Conservation (phyloP, 2,797 vertebrate genomes). For the Epinephelus malabaricus region DNA sequence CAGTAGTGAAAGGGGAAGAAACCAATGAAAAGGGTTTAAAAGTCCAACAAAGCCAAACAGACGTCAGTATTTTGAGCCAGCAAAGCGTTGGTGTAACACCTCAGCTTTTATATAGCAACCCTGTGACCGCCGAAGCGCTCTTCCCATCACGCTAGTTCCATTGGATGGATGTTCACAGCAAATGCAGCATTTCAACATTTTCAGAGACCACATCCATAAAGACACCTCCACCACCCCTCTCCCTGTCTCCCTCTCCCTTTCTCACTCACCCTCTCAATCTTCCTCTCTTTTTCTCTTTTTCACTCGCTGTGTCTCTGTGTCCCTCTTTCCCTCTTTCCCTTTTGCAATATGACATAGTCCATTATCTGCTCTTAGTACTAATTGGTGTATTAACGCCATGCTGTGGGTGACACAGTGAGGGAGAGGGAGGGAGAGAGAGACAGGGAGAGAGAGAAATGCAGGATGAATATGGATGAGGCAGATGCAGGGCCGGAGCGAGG, state of each 20-base stretch:
- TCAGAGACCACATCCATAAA: slow-evolving; percentile 71
- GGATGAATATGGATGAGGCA: slow-evolving; percentile 83
- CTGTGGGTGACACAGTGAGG: slow-evolving; percentile 86
- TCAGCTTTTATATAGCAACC: slow-evolving; percentile 74
- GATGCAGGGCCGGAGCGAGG: slow-evolving; percentile 66
- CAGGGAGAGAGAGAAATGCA: slow-evolving; percentile 38
- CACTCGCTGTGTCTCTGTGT: slow-evolving; percentile 64
- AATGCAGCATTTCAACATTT: slow-evolving; percentile 76
- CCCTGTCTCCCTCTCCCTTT: slow-evolving; percentile 20
- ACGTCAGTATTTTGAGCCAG: slow-evolving; percentile 68
- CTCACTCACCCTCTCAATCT: slow-evolving; percentile 67
- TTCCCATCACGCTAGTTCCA: slow-evolving; percentile 67
- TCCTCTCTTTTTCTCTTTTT: slow-evolving; percentile 62
- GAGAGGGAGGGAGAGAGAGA: slow-evolving; percentile 35
- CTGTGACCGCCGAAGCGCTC: slow-evolving; percentile 65
- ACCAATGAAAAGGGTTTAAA: slow-evolving; percentile 70
- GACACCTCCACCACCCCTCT: slow-evolving; percentile 49
- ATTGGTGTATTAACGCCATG: slow-evolving; percentile 89
- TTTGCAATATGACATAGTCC: slow-evolving; percentile 88
- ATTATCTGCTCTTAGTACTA: slow-evolving; percentile 91
- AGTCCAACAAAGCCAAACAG: slow-evolving; percentile 71
- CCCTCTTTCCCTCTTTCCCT: slow-evolving; percentile 77
- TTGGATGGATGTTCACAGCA: slow-evolving; percentile 71
- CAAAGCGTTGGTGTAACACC: slow-evolving; percentile 75
- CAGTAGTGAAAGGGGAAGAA: slow-evolving; percentile 58